phyloP scores from a whole-genome alignment of 2,797 vertebrate genomes.

The Oreochromis grahami region DNA sequence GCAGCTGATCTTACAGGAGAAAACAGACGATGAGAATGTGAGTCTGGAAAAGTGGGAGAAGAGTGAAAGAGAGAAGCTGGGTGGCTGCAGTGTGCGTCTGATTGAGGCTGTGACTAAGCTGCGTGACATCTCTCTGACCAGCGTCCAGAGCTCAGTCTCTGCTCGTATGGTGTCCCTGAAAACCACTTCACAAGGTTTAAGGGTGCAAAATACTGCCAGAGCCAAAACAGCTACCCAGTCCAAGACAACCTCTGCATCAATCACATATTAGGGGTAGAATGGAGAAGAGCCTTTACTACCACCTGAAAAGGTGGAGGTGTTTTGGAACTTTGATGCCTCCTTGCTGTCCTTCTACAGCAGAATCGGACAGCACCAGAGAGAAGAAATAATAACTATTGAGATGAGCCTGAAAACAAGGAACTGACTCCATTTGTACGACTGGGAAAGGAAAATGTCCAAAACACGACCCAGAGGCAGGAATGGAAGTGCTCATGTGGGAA shows the following conservation, averaged over 20 bases:
- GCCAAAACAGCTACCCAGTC: no score
- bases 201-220: no score
- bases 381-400: constrained; percentile 17
- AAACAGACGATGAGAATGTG: background rate
- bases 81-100: constrained; percentile 5
- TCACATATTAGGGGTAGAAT: no score
- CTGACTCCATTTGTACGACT: constrained; percentile 36
- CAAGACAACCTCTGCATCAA: no score
- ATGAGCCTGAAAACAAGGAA: background rate
- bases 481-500: no score
- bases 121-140: no score
- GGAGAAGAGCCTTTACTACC: no score
- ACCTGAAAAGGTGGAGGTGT: constrained; percentile 36
- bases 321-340: background rate
- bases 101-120: constrained; percentile 32
- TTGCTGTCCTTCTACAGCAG: constrained; percentile 26
- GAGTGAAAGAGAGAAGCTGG: constrained; percentile 32
- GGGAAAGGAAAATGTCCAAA: background rate
- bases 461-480: rapidly evolving
- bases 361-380: background rate
- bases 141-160: no score
- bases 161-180: no score
- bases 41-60: constrained; percentile 45
- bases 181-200: no score
- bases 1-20: constrained; percentile 5